Evolutionary conservation across 1,140 invertebrate genomes (phyloP), one percentile per base, ranked within the genome.

Genomic region (Antheraea mylitta): DNA sequence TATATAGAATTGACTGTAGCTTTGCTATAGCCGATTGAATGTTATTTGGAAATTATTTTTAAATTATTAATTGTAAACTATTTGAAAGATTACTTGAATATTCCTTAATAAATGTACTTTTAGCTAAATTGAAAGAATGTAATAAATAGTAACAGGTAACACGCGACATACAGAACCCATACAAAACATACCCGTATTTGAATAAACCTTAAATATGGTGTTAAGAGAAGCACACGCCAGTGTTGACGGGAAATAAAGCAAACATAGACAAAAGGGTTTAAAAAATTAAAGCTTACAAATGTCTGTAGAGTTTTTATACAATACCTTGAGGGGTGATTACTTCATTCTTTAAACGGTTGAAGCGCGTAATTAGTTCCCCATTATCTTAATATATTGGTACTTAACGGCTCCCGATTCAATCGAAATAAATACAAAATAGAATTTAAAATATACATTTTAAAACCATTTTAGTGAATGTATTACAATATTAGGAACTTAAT

Each of bases 311-410:
- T 42, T 53, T 53, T 53, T 53, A 53, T n/a, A 53, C 16, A 53
- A 53, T 16, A 13, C 45, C 45, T 53, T 53, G 1, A 53, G 45
- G 45, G 45, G 16, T 13, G 13, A 53, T 53, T 53, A 53, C 45
- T 9, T 16, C 9, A 53, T 53, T 53, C 45, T 53, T 63, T 37
- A 78, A 86, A 84, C 76, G 76, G 75, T 81, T 85, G 71, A 67
- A 80, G 78, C 75, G 80, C 75, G 80, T 89, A 91, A 90, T 91
- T 90, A 91, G 82, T 87, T 88, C 78, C 75, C 85, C 83, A 90
- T 90, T 91, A 87, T 80, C 68, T 70, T 83, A 88, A 90, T 87
- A 88, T 89, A 90, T 90, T 83, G 83, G 81, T 77, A 84, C 83
- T 85, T 76, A 64, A 74, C 68, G 69, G 73, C 72, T 73, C 75